Evolutionary conservation across 2,888 invertebrate genomes (phyloP), one percentile per base, ranked within the genome.

Genomic region (Macrophya alboannulata): DNA sequence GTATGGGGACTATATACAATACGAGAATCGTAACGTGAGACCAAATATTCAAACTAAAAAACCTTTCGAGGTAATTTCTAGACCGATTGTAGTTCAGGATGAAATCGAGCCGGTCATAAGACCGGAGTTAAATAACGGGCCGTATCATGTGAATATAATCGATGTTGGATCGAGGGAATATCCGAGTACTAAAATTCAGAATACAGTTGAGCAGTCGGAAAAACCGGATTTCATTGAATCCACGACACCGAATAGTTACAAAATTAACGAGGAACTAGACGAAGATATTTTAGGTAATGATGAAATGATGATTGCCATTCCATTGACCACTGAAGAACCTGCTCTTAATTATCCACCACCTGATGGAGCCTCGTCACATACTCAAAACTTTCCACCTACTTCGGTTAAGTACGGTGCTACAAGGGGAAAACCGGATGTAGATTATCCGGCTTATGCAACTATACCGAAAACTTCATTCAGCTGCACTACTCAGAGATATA

Each of bases 401-500:
- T 88, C 91, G 0, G 85, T 92, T 0, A 92, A 92, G 40, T 92
- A 92, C 45, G 93, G 93, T 1, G 93, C 91, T n/a, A 94, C 94
- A 0, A 93, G 94, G 31, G 95, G 95, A 48, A 94, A 94, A 89
- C 96, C 98, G 0, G 97, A 97, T 10, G 94, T 97, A 9, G 98
- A 98, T 94, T 98, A 98, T 93, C 98, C 98, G 0, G 96, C 95
- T 45, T 95, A 97, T 82, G 95, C 96, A 0, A 95, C 94, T 48
- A 98, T 98, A 86, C 98, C 98, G 0, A 94, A 95, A 86, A 98
- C 98, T 0, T 95, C 94, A 87, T 98, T 98, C 92, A 96, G 96
- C 91, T 98, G 98, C 93, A 97, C 97, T 90, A 96, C 97, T 86
- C 98, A 98, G 92, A 95, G 98, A 40, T 98, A 98, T 93, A 98